Conservation (phyloP, 2,113 vertebrate genomes). For the Psilopogon haemacephalus region DNA sequence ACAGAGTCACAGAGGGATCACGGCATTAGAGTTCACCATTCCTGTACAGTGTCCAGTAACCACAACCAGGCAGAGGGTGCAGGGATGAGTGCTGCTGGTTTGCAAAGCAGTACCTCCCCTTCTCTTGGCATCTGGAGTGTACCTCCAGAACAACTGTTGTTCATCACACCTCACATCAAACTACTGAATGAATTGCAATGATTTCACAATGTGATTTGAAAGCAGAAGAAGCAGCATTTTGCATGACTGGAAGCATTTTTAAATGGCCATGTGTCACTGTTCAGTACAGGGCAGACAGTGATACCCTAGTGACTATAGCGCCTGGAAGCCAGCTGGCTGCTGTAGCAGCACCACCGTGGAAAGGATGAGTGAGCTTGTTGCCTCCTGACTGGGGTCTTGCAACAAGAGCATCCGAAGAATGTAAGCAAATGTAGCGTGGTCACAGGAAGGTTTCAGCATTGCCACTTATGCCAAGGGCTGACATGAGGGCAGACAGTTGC, state of each 20-base stretch:
- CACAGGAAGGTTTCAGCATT: not conserved
- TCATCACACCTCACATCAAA: not conserved
- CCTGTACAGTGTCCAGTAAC: rapidly evolving
- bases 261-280: rapidly evolving
- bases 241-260: not conserved
- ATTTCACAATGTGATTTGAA: not conserved
- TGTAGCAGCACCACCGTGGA: not conserved
- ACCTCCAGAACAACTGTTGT: not conserved
- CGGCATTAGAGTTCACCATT: not conserved
- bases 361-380: not conserved
- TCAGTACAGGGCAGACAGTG: rapidly evolving
- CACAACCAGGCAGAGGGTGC: rapidly evolving
- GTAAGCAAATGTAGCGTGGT: not conserved
- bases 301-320: not conserved
- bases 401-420: not conserved
- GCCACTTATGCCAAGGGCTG: not conserved
- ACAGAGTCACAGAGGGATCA: not conserved
- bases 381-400: not conserved
- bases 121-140: not conserved
- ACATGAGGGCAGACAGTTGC: not conserved
- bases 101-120: not conserved
- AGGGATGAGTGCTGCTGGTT: not conserved
- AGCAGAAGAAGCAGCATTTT: not conserved
- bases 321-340: rapidly evolving
- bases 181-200: not conserved